phyloP scores from a whole-genome alignment of 2,888 invertebrate genomes.

The Cerastoderma edule region DNA sequence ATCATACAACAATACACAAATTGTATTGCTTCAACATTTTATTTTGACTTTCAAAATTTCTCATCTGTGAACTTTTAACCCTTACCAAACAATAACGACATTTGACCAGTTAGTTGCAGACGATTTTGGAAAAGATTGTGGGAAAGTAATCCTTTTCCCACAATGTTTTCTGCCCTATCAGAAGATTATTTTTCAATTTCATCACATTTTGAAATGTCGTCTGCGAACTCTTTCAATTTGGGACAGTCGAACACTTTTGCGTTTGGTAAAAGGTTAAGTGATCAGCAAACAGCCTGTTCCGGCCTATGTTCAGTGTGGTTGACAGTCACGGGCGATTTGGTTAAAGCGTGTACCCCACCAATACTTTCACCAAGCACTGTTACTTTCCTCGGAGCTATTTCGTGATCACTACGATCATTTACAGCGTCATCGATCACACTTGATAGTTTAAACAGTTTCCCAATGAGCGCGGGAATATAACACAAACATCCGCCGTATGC shows the following conservation, averaged over 20 bases:
- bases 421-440: not conserved
- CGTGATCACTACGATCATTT: not conserved
- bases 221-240: not conserved
- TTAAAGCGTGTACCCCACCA: not conserved
- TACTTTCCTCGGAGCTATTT: not conserved
- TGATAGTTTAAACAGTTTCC: conserved; percentile 3
- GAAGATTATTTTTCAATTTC: not conserved
- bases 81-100: no score
- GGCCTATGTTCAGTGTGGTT: not conserved
- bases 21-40: no score
- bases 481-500: conserved; percentile 19
- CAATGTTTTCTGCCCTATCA: not conserved
- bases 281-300: not conserved
- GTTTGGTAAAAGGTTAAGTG: not conserved
- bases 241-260: not conserved
- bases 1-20: no score
- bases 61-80: no score
- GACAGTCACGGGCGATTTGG: not conserved
- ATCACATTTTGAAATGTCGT: not conserved
- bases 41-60: no score
- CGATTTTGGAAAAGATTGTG: not conserved
- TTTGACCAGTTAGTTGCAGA: no score
- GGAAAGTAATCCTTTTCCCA: not conserved
- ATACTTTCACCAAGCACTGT: not conserved
- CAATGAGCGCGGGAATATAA: conserved; percentile 1